phyloP scores from a whole-genome alignment of 2,797 vertebrate genomes.

The Synaphobranchus kaupii region DNA sequence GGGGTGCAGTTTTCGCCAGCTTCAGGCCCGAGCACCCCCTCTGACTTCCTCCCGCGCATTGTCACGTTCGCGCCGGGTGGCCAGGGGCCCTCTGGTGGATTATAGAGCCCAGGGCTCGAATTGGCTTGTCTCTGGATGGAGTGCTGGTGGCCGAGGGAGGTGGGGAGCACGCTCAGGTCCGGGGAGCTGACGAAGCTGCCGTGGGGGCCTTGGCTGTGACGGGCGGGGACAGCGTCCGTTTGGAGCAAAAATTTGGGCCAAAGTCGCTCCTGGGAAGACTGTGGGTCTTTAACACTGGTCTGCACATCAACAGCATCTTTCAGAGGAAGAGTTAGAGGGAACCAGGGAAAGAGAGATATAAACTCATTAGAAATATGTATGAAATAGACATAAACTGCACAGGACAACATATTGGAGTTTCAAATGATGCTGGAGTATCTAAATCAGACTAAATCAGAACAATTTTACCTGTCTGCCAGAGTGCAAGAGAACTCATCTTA shows the following conservation, averaged over 20 bases:
- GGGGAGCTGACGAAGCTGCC: background rate
- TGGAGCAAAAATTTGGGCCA: too few species aligned
- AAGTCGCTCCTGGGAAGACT: background rate
- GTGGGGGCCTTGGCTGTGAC: background rate
- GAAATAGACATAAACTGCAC: background rate
- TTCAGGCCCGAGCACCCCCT: background rate
- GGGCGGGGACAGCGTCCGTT: slow-evolving; percentile 43
- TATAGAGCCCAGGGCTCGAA: slow-evolving; percentile 1
- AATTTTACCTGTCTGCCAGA: slow-evolving; percentile 67
- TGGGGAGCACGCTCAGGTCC: slow-evolving; percentile 56
- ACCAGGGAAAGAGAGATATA: background rate
- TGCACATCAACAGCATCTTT: background rate
- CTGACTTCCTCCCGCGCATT: background rate
- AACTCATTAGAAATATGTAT: background rate
- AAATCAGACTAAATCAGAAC: background rate
- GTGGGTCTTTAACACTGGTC: background rate
- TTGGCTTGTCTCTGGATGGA: slow-evolving; percentile 67
- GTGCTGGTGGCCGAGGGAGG: background rate
- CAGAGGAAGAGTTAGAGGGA: background rate
- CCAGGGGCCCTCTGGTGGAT: slow-evolving; percentile 36
- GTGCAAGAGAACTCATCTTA: slow-evolving; percentile 78
- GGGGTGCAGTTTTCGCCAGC: background rate
- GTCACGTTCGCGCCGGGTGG: slow-evolving; percentile 42
- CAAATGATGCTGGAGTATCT: background rate
- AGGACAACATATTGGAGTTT: background rate